Percentiles rank a stretch among this genome's conserved stretches.
These are phyloP conservation scores for Hydroisotoma schaefferi DNA, from an alignment of 2,888 invertebrate species.

Conservation along the genomic window DNA sequence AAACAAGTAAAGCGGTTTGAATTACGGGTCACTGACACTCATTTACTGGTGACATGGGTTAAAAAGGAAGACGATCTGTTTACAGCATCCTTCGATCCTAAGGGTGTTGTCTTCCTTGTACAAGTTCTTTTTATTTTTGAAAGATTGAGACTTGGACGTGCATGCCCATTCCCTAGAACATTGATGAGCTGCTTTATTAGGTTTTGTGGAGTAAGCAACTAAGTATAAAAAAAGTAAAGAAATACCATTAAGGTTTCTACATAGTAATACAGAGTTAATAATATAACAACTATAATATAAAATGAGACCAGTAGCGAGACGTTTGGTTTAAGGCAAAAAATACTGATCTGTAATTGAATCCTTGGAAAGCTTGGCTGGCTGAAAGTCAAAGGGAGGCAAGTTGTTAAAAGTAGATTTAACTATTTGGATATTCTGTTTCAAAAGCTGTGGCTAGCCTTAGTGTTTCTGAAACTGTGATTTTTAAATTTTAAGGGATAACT, in stretches of 20 bases:
- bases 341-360: conserved; percentile 14
- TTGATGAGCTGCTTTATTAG: too few species aligned
- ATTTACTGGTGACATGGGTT: conserved; percentile 17
- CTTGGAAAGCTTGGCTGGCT: conserved; percentile 3
- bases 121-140: not conserved
- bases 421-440: not conserved
- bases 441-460: too few species aligned
- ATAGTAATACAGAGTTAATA: too few species aligned
- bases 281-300: not conserved
- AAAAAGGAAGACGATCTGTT: conserved; percentile 15
- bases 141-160: not conserved
- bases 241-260: too few species aligned
- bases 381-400: not conserved
- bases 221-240: too few species aligned
- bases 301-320: too few species aligned
- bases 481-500: too few species aligned
- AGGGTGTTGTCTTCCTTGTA: not conserved
- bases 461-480: too few species aligned
- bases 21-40: conserved; percentile 16
- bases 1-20: conserved; percentile 10
- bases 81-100: conserved; percentile 7
- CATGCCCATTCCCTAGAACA: not conserved
- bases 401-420: not conserved
- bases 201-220: too few species aligned
- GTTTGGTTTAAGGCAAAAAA: conserved; percentile 7